Conservation (phyloP, 2,797 vertebrate species). For the Sciaenops ocellatus region DNA sequence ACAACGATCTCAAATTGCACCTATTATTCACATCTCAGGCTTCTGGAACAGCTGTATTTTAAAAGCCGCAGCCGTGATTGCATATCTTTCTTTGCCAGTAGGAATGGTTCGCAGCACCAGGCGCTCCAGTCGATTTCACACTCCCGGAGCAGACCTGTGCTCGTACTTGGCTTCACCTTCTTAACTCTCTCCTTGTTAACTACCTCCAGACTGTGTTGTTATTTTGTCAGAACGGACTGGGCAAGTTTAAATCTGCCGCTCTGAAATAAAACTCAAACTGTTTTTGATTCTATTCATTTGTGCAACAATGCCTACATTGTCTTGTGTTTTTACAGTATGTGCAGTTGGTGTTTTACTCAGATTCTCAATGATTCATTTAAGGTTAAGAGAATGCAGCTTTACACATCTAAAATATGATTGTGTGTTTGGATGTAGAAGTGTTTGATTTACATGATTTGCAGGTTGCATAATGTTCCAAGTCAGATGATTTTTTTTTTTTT, state of each 20-base stretch:
- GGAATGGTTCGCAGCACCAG: conserved; percentile 28
- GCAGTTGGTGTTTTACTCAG: not conserved
- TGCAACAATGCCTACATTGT: not conserved
- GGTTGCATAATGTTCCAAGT: not conserved
- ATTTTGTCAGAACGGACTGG: not conserved
- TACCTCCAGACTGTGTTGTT: conserved; percentile 23
- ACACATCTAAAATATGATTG: not conserved
- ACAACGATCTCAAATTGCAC: conserved; percentile 69
- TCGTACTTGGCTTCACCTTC: conserved; percentile 37
- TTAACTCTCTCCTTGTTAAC: conserved; percentile 13
- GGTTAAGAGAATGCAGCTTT: not conserved
- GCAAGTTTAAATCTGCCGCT: not conserved
- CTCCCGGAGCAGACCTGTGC: conserved; percentile 24
- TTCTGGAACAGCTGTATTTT: conserved; percentile 69
- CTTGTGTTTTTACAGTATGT: not conserved
- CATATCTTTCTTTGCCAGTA: conserved; percentile 46
- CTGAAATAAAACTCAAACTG: not conserved
- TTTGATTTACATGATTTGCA: not conserved
- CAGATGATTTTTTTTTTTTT: not conserved
- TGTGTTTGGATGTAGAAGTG: not conserved
- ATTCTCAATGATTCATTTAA: not conserved
- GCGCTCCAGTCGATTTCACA: conserved; percentile 31
- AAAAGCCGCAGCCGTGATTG: conserved; percentile 57
- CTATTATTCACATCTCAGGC: conserved; percentile 72
- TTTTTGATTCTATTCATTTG: not conserved